Base-by-base conservation (phyloP, 2,888 invertebrate species). In the Drosophila monieri region DNA sequence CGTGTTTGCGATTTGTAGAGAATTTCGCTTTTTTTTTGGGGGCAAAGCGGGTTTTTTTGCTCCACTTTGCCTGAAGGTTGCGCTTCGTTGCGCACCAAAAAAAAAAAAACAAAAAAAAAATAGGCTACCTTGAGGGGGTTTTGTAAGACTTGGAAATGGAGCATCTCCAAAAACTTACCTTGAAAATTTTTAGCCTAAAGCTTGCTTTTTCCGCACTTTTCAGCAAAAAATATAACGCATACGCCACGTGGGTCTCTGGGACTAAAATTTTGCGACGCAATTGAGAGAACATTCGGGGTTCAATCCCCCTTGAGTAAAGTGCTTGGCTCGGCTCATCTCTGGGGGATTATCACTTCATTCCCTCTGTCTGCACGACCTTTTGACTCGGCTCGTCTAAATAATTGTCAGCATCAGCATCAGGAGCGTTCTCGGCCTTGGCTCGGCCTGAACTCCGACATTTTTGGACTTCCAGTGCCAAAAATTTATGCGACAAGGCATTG, bases 261-360 rank as follows among this genome's bases (percentile, higher is more conserved):
- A 39, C 21, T 12, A 39, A 15, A 49, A 61, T 78, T 49, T n/a
- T 83, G 73, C 74, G 81, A 59, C 81, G 81, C 76, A 84, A 64
- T 83, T 46, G 37, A 8, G 21, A 35, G 15, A 27, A 27, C 21
- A 27, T 44, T 30, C n/a, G 10, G 15, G 43, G 52, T 65, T 46
- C 65, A 64, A 37, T 37, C 52, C 52, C 65, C 62, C 51, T 23
- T 60, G 59, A 59, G 39, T 47, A 32, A 8, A 21, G 8, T 18
- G 39, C 15, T 27, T 27, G 21, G 27, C 27, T 27, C 9, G 27
- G 27, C 27, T 27, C 9, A 27, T 27, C 27, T 9, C 27, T 9
- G 9, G 21, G 4, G 51, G 6, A 30, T 44, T 37, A 27, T n/a
- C 27, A 43, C 32, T 12, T 43, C 14, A 51, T 35, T 52, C 65